Base-by-base conservation (phyloP, 2,888 invertebrate species). In the Xanthostigma xanthostigma region DNA sequence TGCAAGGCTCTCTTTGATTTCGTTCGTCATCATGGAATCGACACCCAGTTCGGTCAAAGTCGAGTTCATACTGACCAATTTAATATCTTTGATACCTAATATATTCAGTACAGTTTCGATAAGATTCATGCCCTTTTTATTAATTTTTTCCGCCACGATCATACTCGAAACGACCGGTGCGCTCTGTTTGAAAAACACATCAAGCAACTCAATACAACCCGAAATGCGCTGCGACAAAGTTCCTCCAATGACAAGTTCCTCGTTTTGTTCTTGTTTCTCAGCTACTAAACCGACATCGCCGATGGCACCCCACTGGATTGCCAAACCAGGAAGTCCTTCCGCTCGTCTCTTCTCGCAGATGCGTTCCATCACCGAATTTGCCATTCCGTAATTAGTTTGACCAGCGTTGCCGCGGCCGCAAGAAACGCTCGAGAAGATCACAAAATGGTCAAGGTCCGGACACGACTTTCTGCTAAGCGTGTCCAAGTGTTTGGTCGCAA, bases 281-380 rank as follows among this genome's bases (percentile, higher is more conserved):
- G 80, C 73, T 4, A 83, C 76, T 0, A 91, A 71, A 49, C 92
- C 92, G 14, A 75, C 76, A 59, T 94, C 92, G 46, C 90, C 94
- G 46, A 94, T 76, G 36, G 90, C 92, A 36, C 94, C 93, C 92
- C 93, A 94, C 63, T 94, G 89, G 9, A 94, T 79, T 2, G 92
- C 92, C 51, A 89, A 65, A 0, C 76, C 92, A 1, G 89, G 87
- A 0, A 81, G 70, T 0, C 87, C 85, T 8, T 79, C 78, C 49
- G 65, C 67, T 58, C 71, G 71, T 53, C 90, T 76, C 59, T 72
- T 69, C 64, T 89, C 92, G 61, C 87, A 86, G 55, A 93, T 79
- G 54, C 89, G 75, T 65, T 93, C 91, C 89, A 92, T 89, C 6
- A 84, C 76, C 0, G 90, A 89, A 69, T 93, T 94, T 41, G 90